Conservation (phyloP, 1,140 invertebrate genomes). For the Cydia strobilella region DNA sequence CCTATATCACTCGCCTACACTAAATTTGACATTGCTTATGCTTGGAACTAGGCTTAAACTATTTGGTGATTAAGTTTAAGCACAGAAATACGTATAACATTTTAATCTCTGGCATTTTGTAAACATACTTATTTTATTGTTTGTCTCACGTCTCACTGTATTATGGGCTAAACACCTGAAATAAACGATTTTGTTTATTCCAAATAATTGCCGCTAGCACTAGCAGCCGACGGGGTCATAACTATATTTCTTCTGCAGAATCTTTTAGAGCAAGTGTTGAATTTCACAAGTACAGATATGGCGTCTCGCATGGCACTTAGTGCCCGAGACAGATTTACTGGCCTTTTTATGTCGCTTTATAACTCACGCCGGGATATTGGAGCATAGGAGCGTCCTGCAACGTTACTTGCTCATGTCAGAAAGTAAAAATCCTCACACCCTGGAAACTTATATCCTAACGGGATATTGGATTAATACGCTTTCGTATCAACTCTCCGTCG, state of each 20-base stretch:
- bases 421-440: too few species aligned
- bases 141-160: too few species aligned
- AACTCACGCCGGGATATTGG: background rate
- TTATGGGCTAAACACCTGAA: too few species aligned
- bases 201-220: too few species aligned
- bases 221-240: too few species aligned
- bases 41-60: background rate
- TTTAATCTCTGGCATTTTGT: too few species aligned
- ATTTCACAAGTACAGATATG: background rate
- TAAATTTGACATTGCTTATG: background rate
- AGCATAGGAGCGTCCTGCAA: background rate
- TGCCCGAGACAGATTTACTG: constrained; percentile 12
- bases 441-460: too few species aligned
- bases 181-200: too few species aligned
- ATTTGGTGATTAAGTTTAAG: background rate
- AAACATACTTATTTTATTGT: too few species aligned
- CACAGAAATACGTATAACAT: background rate
- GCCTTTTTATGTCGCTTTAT: background rate
- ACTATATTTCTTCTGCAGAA: background rate
- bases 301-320: constrained; percentile 3
- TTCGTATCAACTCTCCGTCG: too few species aligned
- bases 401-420: background rate
- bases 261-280: background rate
- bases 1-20: background rate
- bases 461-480: too few species aligned